Evolutionary conservation across 2,888 invertebrate genomes (phyloP).

Genomic region (Hermodice carunculata): DNA sequence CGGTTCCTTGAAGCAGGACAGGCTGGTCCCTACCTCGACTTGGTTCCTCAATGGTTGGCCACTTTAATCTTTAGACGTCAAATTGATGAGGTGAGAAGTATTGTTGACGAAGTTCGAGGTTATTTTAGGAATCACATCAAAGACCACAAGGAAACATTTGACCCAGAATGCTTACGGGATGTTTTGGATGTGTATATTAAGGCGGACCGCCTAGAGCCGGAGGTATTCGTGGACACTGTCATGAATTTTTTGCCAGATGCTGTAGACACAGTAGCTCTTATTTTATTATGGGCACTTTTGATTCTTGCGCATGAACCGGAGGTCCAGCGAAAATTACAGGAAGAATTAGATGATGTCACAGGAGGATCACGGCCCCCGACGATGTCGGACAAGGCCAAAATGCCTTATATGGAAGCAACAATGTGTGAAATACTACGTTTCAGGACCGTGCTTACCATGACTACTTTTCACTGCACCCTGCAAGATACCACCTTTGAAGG

Average conservation of each 20-base stretch:
- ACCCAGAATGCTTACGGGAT: background rate
- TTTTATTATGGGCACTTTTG: constrained; percentile 10
- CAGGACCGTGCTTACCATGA: constrained; percentile 5
- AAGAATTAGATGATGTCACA: background rate
- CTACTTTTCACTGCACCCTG: constrained; percentile 8
- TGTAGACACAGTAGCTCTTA: constrained; percentile 5
- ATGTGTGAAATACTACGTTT: constrained; percentile 4
- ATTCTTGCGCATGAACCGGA: background rate
- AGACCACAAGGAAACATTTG: constrained; percentile 10
- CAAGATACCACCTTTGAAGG: background rate
- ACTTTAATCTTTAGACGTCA: no score
- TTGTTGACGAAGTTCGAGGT: no score
- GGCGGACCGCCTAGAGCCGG: constrained; percentile 1
- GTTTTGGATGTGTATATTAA: constrained; percentile 15
- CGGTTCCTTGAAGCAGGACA: no score
- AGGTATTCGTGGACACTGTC: no score
- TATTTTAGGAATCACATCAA: background rate
- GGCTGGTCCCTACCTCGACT: no score
- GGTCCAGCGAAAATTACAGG: background rate
- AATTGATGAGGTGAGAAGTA: no score
- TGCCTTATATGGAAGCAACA: background rate
- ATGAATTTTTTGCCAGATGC: constrained; percentile 11
- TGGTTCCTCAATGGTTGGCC: no score
- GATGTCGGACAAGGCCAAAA: background rate
- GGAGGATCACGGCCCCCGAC: background rate